These are phyloP conservation scores for Pachyuromys duprasi DNA, from an alignment of 2,797 vertebrate species.

Conservation along the genomic window DNA sequence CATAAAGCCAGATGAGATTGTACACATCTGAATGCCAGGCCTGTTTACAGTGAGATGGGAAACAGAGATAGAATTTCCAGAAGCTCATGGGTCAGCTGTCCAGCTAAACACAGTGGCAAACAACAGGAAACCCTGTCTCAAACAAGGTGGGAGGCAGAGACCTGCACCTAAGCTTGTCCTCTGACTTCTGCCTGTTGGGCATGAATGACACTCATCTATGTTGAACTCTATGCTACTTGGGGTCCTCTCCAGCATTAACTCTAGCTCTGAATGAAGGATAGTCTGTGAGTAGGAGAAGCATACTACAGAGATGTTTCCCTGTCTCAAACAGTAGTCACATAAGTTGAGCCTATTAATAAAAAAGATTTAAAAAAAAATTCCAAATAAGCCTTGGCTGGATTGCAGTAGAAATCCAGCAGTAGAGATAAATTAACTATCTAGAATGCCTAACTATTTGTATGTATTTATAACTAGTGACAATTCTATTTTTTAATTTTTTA, in stretches of 20 bases:
- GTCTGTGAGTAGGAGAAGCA: background rate
- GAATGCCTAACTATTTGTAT: background rate
- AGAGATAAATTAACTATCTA: slow-evolving; percentile 32
- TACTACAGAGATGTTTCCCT: background rate
- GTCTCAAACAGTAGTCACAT: background rate
- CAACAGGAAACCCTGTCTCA: background rate
- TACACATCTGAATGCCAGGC: background rate
- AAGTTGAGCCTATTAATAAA: background rate
- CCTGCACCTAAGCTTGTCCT: background rate
- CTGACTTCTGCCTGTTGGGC: background rate
- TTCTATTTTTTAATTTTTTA: background rate
- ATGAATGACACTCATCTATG: background rate
- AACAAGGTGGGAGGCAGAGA: no score
- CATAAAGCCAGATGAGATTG: background rate
- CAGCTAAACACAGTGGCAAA: no score
- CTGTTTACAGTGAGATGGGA: background rate
- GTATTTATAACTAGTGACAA: slow-evolving; percentile 50
- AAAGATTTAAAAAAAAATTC: background rate
- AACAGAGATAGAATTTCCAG: no score
- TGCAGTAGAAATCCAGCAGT: background rate
- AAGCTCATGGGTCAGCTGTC: background rate
- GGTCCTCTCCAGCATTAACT: background rate
- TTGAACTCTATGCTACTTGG: background rate
- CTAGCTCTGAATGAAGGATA: slow-evolving; percentile 3
- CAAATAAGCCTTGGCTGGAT: background rate